phyloP scores from a whole-genome alignment of 1,140 invertebrate genomes.

The Catajapyx aquilonaris region DNA sequence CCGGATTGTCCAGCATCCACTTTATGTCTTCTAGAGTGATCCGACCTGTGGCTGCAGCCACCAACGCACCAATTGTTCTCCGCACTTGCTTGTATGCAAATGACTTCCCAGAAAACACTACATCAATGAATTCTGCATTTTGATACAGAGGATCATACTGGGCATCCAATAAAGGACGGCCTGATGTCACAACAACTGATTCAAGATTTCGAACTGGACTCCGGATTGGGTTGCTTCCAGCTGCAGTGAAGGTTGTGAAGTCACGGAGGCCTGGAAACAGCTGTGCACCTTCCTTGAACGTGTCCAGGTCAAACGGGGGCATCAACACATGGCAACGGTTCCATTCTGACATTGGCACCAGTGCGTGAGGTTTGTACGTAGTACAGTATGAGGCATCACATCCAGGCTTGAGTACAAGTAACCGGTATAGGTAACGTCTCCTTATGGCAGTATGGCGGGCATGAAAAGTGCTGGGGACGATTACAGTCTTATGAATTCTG shows the following conservation, averaged over 20 bases:
- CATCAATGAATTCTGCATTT: constrained; percentile 37
- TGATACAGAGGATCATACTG: constrained; percentile 20
- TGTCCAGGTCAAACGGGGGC: too few species aligned
- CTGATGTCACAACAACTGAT: constrained; percentile 13
- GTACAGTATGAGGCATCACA: too few species aligned
- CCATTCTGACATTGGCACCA: too few species aligned
- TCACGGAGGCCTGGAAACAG: constrained; percentile 39
- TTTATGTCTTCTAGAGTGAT: constrained; percentile 35
- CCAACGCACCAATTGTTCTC: constrained; percentile 40
- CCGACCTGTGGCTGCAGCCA: constrained; percentile 30
- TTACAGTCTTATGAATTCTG: not conserved
- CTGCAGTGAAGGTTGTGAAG: constrained; percentile 42
- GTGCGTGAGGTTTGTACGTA: too few species aligned
- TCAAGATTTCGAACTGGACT: constrained; percentile 6
- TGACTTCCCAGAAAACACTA: constrained; percentile 32
- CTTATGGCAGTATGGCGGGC: not conserved
- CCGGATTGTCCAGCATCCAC: constrained; percentile 49
- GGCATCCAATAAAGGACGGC: constrained; percentile 13
- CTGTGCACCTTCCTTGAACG: constrained; percentile 26
- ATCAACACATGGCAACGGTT: too few species aligned
- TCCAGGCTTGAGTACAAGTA: too few species aligned
- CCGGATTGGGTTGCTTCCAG: too few species aligned
- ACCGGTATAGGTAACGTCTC: not conserved
- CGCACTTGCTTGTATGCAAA: constrained; percentile 58
- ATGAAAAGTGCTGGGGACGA: not conserved